phyloP scores from a whole-genome alignment of 2,888 invertebrate genomes.

The Eupeodes latifasciatus region DNA sequence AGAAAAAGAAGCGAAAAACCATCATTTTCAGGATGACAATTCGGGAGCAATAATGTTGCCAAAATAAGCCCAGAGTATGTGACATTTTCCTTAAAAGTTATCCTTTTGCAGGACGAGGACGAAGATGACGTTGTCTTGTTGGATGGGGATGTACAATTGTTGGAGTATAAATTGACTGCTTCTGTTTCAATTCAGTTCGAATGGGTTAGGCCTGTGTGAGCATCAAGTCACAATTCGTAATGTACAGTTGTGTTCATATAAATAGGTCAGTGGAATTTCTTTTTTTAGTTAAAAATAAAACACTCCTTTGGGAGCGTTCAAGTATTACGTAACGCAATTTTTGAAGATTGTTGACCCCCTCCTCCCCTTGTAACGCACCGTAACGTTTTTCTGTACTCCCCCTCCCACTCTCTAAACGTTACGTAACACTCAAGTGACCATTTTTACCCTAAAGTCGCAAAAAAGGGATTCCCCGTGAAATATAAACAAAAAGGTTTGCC shows the following conservation, averaged over 20 bases:
- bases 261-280: too few species aligned
- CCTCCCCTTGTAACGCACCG: too few species aligned
- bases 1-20: constrained; percentile 40
- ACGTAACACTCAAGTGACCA: too few species aligned
- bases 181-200: constrained; percentile 21
- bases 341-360: too few species aligned
- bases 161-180: constrained; percentile 58
- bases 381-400: too few species aligned
- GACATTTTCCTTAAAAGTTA: background rate
- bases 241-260: background rate
- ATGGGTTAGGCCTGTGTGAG: constrained; percentile 39
- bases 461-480: too few species aligned
- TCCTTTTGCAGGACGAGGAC: background rate
- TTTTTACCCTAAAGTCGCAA: too few species aligned
- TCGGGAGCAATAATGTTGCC: constrained; percentile 46
- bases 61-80: constrained; percentile 3
- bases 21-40: constrained; percentile 62
- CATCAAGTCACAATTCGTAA: constrained; percentile 33
- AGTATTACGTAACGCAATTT: too few species aligned
- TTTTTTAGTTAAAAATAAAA: too few species aligned
- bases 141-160: constrained; percentile 24
- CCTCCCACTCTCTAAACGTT: too few species aligned
- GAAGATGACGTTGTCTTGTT: background rate
- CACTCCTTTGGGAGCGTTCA: too few species aligned
- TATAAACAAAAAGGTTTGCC: too few species aligned